Percentiles rank a stretch among this genome's conserved stretches.
Evolutionary conservation across 2,113 vertebrate species (phyloP).

Genomic region (Varanus komodoensis): DNA sequence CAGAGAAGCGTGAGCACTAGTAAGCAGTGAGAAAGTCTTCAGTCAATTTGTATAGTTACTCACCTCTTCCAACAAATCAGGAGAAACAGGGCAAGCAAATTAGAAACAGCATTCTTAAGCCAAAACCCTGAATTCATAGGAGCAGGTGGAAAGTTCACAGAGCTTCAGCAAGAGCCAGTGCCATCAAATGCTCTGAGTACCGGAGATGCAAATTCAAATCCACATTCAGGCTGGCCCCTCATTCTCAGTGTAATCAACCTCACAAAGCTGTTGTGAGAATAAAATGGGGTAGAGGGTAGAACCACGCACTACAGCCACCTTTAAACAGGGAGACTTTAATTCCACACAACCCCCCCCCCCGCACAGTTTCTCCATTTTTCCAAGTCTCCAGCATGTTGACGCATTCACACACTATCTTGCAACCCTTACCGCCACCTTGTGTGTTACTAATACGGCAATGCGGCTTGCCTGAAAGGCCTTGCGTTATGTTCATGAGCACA

Average conservation of each 20-base stretch:
- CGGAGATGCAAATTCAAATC: no score
- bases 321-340: no score
- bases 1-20: not conserved
- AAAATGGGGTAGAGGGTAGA: not conserved
- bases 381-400: not conserved
- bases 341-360: no score
- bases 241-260: not conserved
- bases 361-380: not conserved
- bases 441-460: no score
- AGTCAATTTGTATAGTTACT: not conserved
- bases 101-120: not conserved
- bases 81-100: not conserved
- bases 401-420: not conserved
- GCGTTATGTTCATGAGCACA: not conserved
- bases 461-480: not conserved
- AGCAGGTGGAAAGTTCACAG: no score
- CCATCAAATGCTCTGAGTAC: no score
- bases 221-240: not conserved
- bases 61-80: not conserved
- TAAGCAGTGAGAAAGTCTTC: not conserved
- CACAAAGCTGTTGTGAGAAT: not conserved
- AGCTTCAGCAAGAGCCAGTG: no score
- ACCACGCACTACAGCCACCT: no score
- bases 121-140: no score
- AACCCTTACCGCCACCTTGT: not conserved